A percentile compares a stretch with the other conserved stretches of the same genome.
Evolutionary conservation across 2,888 invertebrate genomes (phyloP).

Genomic region (Drosophila melanosoma): DNA sequence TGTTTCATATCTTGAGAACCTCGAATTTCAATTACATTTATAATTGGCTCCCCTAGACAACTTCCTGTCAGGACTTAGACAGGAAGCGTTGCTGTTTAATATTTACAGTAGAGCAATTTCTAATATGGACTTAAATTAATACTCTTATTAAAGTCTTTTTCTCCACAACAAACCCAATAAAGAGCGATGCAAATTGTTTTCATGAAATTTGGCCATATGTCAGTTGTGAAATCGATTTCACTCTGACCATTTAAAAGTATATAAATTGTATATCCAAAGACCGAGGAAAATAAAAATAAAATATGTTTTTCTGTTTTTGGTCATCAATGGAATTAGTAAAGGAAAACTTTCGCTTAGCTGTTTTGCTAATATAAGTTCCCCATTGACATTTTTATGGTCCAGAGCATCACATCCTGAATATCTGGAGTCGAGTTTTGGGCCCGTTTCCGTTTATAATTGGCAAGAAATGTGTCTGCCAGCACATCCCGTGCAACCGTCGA

Average conservation of each 20-base stretch:
- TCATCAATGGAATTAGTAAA: constrained; percentile 44
- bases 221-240: background rate
- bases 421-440: constrained; percentile 3
- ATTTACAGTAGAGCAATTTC: background rate
- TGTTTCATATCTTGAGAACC: background rate
- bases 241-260: constrained; percentile 34
- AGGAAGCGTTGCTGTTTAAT: background rate
- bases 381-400: constrained; percentile 46
- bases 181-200: background rate
- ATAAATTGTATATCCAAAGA: constrained; percentile 1
- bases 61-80: background rate
- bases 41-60: background rate
- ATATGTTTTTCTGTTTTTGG: background rate
- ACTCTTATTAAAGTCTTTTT: background rate
- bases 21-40: background rate
- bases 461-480: constrained; percentile 29
- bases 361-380: constrained; percentile 35
- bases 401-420: background rate
- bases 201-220: constrained; percentile 17
- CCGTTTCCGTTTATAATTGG: constrained; percentile 51
- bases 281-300: constrained; percentile 21
- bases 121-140: background rate
- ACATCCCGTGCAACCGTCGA: constrained; percentile 18
- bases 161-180: background rate
- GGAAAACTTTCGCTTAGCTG: constrained; percentile 38